Conservation (phyloP, 1,140 invertebrate genomes). For the Homalodisca vitripennis region DNA sequence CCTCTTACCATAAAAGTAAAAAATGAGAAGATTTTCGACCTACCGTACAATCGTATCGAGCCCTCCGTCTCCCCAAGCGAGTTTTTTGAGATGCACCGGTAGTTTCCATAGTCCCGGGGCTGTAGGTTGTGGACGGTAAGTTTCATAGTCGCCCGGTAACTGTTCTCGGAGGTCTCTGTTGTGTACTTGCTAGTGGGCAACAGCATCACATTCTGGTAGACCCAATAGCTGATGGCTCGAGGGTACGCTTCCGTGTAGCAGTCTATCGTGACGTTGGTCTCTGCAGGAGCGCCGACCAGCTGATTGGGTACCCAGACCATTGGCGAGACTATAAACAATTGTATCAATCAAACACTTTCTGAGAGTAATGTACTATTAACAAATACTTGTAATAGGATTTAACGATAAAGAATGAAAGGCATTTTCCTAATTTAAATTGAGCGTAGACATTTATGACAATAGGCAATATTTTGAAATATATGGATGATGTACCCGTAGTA, state of each 20-base stretch:
- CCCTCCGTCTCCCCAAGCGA: constrained; percentile 90
- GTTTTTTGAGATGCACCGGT: constrained; percentile 89
- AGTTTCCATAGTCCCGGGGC: constrained; percentile 77
- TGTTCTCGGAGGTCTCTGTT: constrained; percentile 74
- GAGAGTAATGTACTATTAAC: too few species aligned
- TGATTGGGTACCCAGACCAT: constrained; percentile 93
- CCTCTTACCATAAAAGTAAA: too few species aligned
- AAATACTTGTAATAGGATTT: too few species aligned
- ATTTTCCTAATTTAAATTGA: too few species aligned
- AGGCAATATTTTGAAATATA: too few species aligned
- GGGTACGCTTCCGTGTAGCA: constrained; percentile 92
- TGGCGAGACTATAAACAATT: constrained; percentile 77
- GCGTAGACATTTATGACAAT: too few species aligned
- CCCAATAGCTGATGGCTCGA: constrained; percentile 90
- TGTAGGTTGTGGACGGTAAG: constrained; percentile 78
- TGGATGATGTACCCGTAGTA: too few species aligned
- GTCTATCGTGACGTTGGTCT: constrained; percentile 88
- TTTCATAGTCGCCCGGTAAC: constrained; percentile 82
- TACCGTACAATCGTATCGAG: constrained; percentile 88
- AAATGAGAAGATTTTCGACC: too few species aligned
- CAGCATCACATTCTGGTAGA: constrained; percentile 83
- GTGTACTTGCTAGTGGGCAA: constrained; percentile 78
- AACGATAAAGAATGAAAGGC: too few species aligned
- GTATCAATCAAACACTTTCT: too few species aligned
- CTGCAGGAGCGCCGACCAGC: constrained; percentile 82